Base-by-base conservation (phyloP, 2,888 invertebrate species). In the Timema cristinae region DNA sequence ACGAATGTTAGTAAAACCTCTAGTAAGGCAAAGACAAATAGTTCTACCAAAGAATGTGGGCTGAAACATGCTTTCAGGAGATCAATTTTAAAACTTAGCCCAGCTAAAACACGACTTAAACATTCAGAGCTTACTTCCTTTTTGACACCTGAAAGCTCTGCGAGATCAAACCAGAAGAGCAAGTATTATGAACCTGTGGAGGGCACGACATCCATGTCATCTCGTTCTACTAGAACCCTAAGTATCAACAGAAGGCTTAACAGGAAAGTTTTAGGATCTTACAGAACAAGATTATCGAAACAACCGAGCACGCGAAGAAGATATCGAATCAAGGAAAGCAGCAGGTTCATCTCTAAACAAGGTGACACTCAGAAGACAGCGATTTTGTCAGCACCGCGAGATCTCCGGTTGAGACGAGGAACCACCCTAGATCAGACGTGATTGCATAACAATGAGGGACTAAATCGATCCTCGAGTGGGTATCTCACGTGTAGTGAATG, bases 401-500 rank as follows among this genome's bases (percentile, higher is more conserved):
- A 32, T 66, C 66, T 56, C 32, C 32, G 32, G 32, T 32, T 32
- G 32, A 51, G 69, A 67, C 49, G 10, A 8, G 50, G 51, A 48
- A 50, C 59, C 11, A 4, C 32, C 32, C 32, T 4, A 32, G 32
- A 32, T 32, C 32, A 32, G 32, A 32, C 32, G 32, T 32, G 32
- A n/a, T 32, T 32, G 32, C 66, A 66, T 32, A 47, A 50, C 0
- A 56, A 50, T 63, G 47, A 32, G 9, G 7, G 47, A 8, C 72
- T 63, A 2, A 83, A 83, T 74, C 79, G 82, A 69, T 85, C 86
- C 59, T 86, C 86, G 71, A 86, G 86, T 75, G 87, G 88, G 8
- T 94, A 94, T 79, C 93, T 94, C 0, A 93, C 93, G 5, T 95
- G 94, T 80, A 94, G 94, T 61, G 95, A 95, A 81, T 95, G 95